Percentiles rank a stretch among this genome's conserved stretches.
These are phyloP conservation scores for Poeciliopsis turneri DNA, from an alignment of 2,797 vertebrate species.

Conservation along the genomic window DNA sequence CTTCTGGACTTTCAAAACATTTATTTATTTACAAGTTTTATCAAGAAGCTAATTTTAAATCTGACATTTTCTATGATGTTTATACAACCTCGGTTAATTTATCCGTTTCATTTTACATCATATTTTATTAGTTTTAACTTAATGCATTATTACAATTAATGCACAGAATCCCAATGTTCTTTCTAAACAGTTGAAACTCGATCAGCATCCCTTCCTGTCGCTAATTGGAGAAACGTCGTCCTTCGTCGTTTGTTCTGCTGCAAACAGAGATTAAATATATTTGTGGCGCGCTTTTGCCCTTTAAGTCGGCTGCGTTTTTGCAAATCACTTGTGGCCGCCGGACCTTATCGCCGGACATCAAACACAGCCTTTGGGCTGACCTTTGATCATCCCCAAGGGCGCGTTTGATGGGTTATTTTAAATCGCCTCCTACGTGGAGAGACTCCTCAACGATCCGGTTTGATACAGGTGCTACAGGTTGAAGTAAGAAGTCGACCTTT, in stretches of 20 bases:
- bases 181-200: conserved; percentile 75
- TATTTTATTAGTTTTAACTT: neutral
- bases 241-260: conserved; percentile 38
- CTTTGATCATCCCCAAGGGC: conserved; percentile 64
- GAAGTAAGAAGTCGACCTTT: conserved; percentile 44
- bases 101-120: neutral
- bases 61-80: neutral
- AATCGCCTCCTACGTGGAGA: conserved; percentile 40
- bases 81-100: neutral
- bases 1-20: neutral
- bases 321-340: conserved; percentile 59
- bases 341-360: conserved; percentile 66
- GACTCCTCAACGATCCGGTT: conserved; percentile 24
- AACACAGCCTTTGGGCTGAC: conserved; percentile 64
- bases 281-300: conserved; percentile 60
- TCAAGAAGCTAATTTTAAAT: neutral
- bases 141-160: conserved; percentile 53
- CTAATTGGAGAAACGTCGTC: conserved; percentile 60
- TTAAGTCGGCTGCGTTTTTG: conserved; percentile 47
- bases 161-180: conserved; percentile 22
- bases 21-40: neutral
- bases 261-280: conserved; percentile 59
- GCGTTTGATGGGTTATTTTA: conserved; percentile 38
- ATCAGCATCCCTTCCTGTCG: conserved; percentile 69
- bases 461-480: conserved; percentile 46